Conservation (phyloP, 1,140 invertebrate species). For the Dolichoris vasculosae region DNA sequence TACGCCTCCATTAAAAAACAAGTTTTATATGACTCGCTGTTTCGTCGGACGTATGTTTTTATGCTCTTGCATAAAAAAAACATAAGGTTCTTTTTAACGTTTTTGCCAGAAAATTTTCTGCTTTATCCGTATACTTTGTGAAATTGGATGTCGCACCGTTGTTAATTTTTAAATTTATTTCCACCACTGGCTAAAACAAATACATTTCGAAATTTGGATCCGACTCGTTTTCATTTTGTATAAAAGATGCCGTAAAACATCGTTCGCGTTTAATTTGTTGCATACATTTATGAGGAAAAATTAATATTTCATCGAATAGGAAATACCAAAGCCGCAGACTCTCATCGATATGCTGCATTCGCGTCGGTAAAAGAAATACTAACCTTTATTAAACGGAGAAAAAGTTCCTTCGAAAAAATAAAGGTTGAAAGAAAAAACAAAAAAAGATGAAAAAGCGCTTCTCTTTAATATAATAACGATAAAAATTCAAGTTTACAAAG, state of each 20-base stretch:
- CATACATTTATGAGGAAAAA: background rate
- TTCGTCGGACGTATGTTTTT: slow-evolving; percentile 41
- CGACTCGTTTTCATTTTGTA: background rate
- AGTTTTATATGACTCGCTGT: slow-evolving; percentile 44
- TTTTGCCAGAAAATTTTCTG: slow-evolving; percentile 30
- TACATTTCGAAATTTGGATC: background rate
- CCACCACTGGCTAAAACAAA: background rate
- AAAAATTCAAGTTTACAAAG: background rate
- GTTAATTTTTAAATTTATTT: slow-evolving; percentile 18
- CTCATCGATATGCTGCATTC: background rate
- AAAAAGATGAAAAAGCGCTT: background rate
- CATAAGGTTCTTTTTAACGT: slow-evolving; percentile 24
- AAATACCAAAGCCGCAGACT: background rate
- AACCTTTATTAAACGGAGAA: background rate
- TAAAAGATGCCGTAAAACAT: background rate
- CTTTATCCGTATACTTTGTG: slow-evolving; percentile 35
- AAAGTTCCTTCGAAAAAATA: background rate
- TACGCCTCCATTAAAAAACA: slow-evolving; percentile 41
- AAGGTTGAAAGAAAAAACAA: too few species aligned
- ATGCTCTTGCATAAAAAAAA: slow-evolving; percentile 30
- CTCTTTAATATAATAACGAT: background rate
- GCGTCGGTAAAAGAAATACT: background rate
- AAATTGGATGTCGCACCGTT: slow-evolving; percentile 31
- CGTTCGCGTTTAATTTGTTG: background rate
- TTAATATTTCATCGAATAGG: background rate